Percentiles rank a stretch among this genome's conserved stretches.
These are phyloP conservation scores for Mus spicilegus DNA, from an alignment of 2,113 vertebrate genomes.

Conservation along the genomic window DNA sequence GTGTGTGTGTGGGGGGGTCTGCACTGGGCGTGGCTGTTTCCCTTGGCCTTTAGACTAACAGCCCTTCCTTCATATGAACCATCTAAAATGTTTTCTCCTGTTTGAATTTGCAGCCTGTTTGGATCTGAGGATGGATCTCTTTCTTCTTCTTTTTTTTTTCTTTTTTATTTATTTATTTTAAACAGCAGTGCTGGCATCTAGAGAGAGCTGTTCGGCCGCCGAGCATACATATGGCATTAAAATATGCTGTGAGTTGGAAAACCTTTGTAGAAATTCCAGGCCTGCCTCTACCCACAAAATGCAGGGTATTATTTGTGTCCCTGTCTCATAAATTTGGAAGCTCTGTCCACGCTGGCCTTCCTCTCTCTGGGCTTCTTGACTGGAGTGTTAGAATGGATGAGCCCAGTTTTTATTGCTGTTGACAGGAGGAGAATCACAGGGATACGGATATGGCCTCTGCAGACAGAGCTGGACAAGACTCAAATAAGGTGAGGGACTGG, in stretches of 20 bases:
- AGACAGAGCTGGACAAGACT: not conserved
- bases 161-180: not conserved
- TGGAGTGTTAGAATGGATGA: constrained; percentile 31
- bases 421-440: not conserved
- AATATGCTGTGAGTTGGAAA: constrained; percentile 79
- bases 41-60: constrained; percentile 69
- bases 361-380: constrained; percentile 51
- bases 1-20: not conserved
- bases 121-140: constrained; percentile 79
- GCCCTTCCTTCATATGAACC: constrained; percentile 71
- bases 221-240: constrained; percentile 82
- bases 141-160: constrained; percentile 61
- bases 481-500: not conserved
- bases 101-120: constrained; percentile 81
- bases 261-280: constrained; percentile 75
- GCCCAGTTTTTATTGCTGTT: constrained; percentile 30
- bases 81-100: constrained; percentile 74
- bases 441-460: not conserved
- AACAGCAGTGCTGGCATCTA: constrained; percentile 69
- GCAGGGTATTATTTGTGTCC: constrained; percentile 51
- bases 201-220: constrained; percentile 65
- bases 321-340: constrained; percentile 66
- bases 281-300: constrained; percentile 67
- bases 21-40: not conserved
- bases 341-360: constrained; percentile 41